Conservation (phyloP, 2,113 vertebrate genomes). For the Dasyurus viverrinus region DNA sequence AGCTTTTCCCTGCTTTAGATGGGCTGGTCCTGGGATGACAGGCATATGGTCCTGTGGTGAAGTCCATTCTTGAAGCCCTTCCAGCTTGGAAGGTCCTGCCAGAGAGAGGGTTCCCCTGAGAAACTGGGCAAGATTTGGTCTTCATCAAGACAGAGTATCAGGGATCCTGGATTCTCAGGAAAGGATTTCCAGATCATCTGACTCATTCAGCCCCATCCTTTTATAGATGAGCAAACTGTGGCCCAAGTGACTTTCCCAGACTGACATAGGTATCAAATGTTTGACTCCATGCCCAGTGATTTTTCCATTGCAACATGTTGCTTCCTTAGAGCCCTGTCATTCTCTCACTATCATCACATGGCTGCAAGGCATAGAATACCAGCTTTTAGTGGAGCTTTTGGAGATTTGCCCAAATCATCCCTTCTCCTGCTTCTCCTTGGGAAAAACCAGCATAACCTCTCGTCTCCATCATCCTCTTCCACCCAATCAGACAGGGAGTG, state of each 20-base stretch:
- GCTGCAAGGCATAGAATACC: not conserved
- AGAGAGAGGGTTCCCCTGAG: not conserved
- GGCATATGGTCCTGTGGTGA: not conserved
- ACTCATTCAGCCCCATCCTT: not conserved
- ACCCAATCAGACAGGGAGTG: not conserved
- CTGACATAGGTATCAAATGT: not conserved
- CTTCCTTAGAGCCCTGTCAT: not conserved
- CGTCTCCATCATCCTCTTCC: accelerated
- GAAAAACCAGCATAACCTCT: not conserved
- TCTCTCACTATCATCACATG: not conserved
- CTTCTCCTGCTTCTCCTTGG: not conserved
- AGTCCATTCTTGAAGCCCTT: not conserved
- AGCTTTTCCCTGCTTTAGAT: not conserved
- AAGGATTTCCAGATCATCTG: not conserved
- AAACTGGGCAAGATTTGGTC: not conserved
- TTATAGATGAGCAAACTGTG: not conserved
- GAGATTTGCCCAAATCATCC: not conserved
- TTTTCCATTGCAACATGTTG: no score
- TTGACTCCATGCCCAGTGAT: not conserved
- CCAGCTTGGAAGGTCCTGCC: not conserved
- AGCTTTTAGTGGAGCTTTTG: not conserved
- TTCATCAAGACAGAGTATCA: not conserved
- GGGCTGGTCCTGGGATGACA: not conserved
- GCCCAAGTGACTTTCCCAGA: not conserved
- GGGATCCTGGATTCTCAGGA: not conserved